phyloP scores from a whole-genome alignment of 23 tunicate species.

The Halocynthia aurantium region DNA sequence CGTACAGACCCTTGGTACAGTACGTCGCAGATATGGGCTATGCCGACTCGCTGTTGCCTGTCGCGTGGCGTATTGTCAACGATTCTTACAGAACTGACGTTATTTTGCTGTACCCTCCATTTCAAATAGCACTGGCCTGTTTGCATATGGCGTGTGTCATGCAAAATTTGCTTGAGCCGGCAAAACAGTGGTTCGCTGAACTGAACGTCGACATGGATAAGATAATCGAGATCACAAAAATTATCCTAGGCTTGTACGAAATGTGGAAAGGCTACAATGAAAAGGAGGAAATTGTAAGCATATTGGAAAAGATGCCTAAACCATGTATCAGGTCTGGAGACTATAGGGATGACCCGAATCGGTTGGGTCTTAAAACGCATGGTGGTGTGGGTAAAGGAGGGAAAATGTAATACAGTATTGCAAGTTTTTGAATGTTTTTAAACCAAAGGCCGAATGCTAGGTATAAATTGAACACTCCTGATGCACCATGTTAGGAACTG shows the following conservation, averaged over 20 bases:
- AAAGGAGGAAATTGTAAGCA: conserved; percentile 45
- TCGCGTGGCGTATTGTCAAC: conserved; percentile 92
- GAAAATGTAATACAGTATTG: background rate
- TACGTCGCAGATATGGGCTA: conserved; percentile 47
- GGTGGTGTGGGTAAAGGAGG: background rate
- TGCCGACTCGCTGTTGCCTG: conserved; percentile 44
- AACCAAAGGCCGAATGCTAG: too few relatives aligned
- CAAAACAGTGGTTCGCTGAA: conserved; percentile 93
- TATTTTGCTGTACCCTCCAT: conserved; percentile 77
- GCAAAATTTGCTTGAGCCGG: conserved; percentile 39
- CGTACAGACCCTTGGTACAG: conserved; percentile 79
- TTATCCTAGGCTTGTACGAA: conserved; percentile 64
- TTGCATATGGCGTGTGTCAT: conserved; percentile 84
- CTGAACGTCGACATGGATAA: conserved; percentile 78
- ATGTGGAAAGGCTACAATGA: conserved; percentile 78
- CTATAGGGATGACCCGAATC: conserved; percentile 15
- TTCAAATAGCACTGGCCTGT: conserved; percentile 78
- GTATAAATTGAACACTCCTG: too few relatives aligned
- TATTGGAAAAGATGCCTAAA: conserved; percentile 78
- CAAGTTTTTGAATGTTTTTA: too few relatives aligned
- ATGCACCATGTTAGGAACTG: too few relatives aligned
- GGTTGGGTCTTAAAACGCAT: conserved; percentile 8
- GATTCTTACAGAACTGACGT: conserved; percentile 91
- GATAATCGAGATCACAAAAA: conserved; percentile 70
- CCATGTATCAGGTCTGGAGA: conserved; percentile 24